Base-by-base conservation (phyloP, 2,113 vertebrate species). In the Hucho hucho region DNA sequence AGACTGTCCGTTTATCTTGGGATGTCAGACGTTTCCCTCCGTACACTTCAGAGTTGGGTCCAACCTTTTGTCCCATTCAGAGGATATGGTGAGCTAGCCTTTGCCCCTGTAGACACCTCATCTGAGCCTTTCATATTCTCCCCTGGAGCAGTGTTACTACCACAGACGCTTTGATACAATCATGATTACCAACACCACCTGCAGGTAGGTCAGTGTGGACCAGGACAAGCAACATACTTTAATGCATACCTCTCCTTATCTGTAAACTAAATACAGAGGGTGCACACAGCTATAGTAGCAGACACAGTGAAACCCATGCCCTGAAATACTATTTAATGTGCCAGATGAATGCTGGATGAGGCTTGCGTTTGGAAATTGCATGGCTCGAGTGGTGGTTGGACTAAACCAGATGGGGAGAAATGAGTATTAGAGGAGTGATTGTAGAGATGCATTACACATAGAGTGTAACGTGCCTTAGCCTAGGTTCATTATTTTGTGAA, bases 1-100 rank as follows among this genome's bases (percentile, higher is more conserved):
- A 84, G 87, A 82, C 81, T 88, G 71, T 90, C 86, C 82, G 86
- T 95, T 93, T 90, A 88, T 93, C 92, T 93, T 78, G 37, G 83
- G 24, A 83, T 84, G 89, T 85, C 87, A 87, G 66, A 79, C 81
- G 29, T 59, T 64, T 81, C 79, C 83, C 29, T 46, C 76, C 32
- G 18, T 56, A 81, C 86, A 82, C 89, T 75, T 49, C 63, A 85
- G 86, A 81, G 76, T 80, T 72, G n/a, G 73, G 81, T 78, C 75
- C 66, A 81, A 84, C 79, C 81, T 78, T 84, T 80, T 70, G 75
- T 87, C 77, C 80, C 0, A 69, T 81, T 88, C 86, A 81, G 87
- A 87, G 90, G 90, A 92, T 84, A 84, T 72, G 53, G 74, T 83
- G 88, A 92, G 90, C 87, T 93, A 76, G 73, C 65, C 82, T 83